Percentiles rank a stretch among this genome's conserved stretches.
Evolutionary conservation across 2,888 invertebrate genomes (phyloP).

Genomic region (Caenorhabditis wallacei): DNA sequence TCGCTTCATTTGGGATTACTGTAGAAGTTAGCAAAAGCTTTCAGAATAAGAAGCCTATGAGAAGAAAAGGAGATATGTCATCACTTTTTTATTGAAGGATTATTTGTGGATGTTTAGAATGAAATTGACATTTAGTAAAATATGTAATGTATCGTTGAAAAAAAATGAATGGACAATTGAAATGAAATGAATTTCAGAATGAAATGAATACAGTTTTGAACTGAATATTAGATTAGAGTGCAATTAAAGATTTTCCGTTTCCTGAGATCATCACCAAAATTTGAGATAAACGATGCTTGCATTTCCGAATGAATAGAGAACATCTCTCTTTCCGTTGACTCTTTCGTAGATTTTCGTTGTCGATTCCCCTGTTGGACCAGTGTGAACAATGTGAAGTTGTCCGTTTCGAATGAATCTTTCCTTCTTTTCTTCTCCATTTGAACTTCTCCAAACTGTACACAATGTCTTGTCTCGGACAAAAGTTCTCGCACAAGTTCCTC

Average conservation of each 20-base stretch:
- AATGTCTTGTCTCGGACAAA: constrained; percentile 2
- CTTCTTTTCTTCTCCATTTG: neutral
- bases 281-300: neutral
- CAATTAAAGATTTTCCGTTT: neutral
- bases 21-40: neutral
- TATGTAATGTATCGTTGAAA: too few relatives aligned
- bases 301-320: neutral
- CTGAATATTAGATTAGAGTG: too few relatives aligned
- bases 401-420: constrained; percentile 17
- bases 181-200: too few relatives aligned
- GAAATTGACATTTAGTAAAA: too few relatives aligned
- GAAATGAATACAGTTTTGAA: too few relatives aligned
- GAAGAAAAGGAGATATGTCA: too few relatives aligned
- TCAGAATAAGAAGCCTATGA: too few relatives aligned
- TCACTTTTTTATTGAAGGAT: too few relatives aligned
- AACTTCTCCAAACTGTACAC: neutral
- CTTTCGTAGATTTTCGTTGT: constrained; percentile 12
- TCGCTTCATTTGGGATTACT: neutral
- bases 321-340: neutral
- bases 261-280: constrained; percentile 10
- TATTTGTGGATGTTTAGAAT: too few relatives aligned
- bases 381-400: neutral
- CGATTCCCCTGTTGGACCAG: neutral
- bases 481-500: neutral
- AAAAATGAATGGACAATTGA: too few relatives aligned